These are phyloP conservation scores for Acanthaster planci DNA, from an alignment of 35 echinoderm and acorn worm genomes.

Conservation along the genomic window DNA sequence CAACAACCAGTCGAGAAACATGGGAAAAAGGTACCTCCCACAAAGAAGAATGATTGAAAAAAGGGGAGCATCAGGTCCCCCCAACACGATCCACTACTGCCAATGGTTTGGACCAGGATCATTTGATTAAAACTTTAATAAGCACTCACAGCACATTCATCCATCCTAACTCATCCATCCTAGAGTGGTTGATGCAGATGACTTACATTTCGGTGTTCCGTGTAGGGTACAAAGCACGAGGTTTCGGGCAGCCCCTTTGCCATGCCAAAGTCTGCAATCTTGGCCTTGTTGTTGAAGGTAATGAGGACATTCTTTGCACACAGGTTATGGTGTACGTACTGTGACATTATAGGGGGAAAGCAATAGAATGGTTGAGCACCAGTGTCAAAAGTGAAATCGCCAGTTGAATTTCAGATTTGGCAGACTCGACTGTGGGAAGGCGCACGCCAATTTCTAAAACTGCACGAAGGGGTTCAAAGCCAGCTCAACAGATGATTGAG, in stretches of 20 bases:
- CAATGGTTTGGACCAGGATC: background rate
- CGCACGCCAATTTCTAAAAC: too few relatives aligned
- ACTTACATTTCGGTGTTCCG: conserved; percentile 78
- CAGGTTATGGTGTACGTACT: conserved; percentile 84
- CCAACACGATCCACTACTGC: background rate
- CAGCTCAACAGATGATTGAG: too few relatives aligned
- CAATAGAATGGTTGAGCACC: background rate
- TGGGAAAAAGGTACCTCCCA: too few relatives aligned
- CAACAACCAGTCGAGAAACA: too few relatives aligned
- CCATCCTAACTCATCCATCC: background rate
- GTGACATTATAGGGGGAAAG: conserved; percentile 7
- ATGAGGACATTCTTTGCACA: conserved; percentile 94
- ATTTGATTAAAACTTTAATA: background rate
- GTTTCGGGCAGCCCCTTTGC: conserved; percentile 64
- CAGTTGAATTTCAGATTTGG: too few relatives aligned
- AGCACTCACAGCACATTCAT: background rate
- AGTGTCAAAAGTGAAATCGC: background rate
- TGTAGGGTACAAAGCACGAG: conserved; percentile 43
- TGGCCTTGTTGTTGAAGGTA: conserved; percentile 97
- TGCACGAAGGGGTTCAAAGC: too few relatives aligned
- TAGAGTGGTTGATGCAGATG: background rate
- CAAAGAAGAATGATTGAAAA: too few relatives aligned
- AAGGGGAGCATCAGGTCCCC: too few relatives aligned
- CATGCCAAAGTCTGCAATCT: conserved; percentile 87
- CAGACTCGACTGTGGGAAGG: too few relatives aligned